Conservation (phyloP, 2,888 invertebrate species). For the Hofmannophila pseudospretella region DNA sequence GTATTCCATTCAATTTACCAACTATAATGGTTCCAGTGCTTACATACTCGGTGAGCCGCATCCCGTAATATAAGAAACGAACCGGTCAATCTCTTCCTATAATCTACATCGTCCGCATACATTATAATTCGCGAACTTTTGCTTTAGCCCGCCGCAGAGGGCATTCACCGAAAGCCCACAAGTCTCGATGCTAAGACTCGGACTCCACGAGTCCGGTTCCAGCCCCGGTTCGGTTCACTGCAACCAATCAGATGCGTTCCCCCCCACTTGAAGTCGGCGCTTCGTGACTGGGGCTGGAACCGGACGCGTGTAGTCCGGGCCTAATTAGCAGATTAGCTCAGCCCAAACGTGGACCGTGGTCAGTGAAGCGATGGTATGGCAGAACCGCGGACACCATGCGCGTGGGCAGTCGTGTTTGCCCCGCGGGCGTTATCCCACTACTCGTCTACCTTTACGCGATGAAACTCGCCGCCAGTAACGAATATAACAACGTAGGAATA, state of each 20-base stretch:
- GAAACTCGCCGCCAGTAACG: slow-evolving; percentile 14
- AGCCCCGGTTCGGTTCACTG: too few relatives aligned
- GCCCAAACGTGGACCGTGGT: slow-evolving; percentile 45
- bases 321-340: slow-evolving; percentile 65
- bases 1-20: too few relatives aligned
- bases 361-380: slow-evolving; percentile 51
- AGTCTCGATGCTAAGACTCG: slow-evolving; percentile 53
- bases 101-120: neutral
- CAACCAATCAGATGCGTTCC: too few relatives aligned
- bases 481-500: slow-evolving; percentile 43
- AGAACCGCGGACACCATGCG: slow-evolving; percentile 61
- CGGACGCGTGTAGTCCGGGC: too few relatives aligned
- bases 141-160: slow-evolving; percentile 36
- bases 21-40: too few relatives aligned
- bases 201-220: too few relatives aligned
- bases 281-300: too few relatives aligned
- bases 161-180: slow-evolving; percentile 65
- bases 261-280: too few relatives aligned
- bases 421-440: slow-evolving; percentile 16
- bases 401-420: slow-evolving; percentile 44
- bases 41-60: too few relatives aligned
- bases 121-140: slow-evolving; percentile 5
- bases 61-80: neutral
- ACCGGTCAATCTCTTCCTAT: neutral
- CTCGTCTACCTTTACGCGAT: slow-evolving; percentile 31